A percentile compares a stretch with the other conserved stretches of the same genome.
Conservation (phyloP, 2,888 invertebrate genomes). For the Yponomeuta sedellus region DNA sequence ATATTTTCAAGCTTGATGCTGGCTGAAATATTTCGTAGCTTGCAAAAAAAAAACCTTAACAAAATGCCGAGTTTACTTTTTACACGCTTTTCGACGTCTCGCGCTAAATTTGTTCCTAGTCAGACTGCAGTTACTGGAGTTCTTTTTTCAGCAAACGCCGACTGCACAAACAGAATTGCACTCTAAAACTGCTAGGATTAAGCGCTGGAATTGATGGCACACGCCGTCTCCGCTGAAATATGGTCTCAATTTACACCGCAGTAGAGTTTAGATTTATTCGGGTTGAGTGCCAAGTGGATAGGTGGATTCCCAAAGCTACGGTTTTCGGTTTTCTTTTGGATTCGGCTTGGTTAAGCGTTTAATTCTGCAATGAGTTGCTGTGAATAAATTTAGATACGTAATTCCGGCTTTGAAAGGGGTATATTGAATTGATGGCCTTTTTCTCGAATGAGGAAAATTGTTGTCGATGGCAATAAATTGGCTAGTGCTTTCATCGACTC, state of each 20-base stretch:
- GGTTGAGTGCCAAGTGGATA: neutral
- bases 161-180: conserved; percentile 10
- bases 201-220: conserved; percentile 8
- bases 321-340: conserved; percentile 12
- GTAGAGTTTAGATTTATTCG: conserved; percentile 4
- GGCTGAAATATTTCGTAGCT: neutral
- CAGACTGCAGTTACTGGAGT: conserved; percentile 21
- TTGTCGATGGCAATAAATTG: neutral
- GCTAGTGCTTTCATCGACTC: neutral
- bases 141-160: conserved; percentile 25
- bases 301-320: conserved; percentile 3
- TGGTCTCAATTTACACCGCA: neutral
- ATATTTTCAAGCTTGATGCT: neutral
- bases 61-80: conserved; percentile 16
- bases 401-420: neutral
- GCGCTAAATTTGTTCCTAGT: conserved; percentile 59
- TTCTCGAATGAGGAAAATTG: neutral
- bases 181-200: conserved; percentile 12
- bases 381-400: conserved; percentile 3
- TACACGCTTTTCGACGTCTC: conserved; percentile 38
- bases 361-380: conserved; percentile 4
- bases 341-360: conserved; percentile 12
- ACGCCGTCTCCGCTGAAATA: neutral
- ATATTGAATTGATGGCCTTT: neutral
- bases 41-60: neutral